Conservation (phyloP, 1,140 invertebrate species). For the Acromyrmex heyeri region DNA sequence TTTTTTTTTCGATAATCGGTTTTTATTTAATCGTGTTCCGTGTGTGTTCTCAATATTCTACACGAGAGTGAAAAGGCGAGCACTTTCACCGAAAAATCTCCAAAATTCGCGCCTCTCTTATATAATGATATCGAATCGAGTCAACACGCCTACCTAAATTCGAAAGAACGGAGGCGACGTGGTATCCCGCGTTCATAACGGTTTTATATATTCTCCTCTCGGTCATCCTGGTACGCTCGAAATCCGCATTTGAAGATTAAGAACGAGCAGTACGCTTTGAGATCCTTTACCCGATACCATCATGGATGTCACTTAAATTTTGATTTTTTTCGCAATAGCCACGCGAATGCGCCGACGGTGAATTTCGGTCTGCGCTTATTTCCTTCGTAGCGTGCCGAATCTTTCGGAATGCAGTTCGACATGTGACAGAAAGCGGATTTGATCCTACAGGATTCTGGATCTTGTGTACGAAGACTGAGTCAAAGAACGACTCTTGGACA, state of each 20-base stretch:
- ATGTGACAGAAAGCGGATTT: constrained; percentile 19
- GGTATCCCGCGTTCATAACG: constrained; percentile 39
- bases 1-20: not conserved
- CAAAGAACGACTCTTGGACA: not conserved
- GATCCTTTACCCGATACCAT: constrained; percentile 4
- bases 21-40: not conserved
- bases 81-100: constrained; percentile 52
- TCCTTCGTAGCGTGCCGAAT: constrained; percentile 25
- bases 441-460: constrained; percentile 17
- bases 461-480: not conserved
- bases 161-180: constrained; percentile 14
- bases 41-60: not conserved
- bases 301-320: constrained; percentile 32
- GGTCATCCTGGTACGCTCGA: not conserved
- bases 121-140: constrained; percentile 34
- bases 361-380: constrained; percentile 20
- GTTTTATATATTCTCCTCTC: constrained; percentile 26
- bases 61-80: constrained; percentile 8
- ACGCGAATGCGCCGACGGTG: not conserved
- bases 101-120: constrained; percentile 32
- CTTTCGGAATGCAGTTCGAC: constrained; percentile 38
- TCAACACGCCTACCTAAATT: constrained; percentile 50
- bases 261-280: constrained; percentile 9
- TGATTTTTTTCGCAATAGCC: constrained; percentile 23
- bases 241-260: constrained; percentile 31